Evolutionary conservation across 2,888 invertebrate species (phyloP), one percentile per base, ranked within the genome.

Genomic region (Stomorhina lunata): DNA sequence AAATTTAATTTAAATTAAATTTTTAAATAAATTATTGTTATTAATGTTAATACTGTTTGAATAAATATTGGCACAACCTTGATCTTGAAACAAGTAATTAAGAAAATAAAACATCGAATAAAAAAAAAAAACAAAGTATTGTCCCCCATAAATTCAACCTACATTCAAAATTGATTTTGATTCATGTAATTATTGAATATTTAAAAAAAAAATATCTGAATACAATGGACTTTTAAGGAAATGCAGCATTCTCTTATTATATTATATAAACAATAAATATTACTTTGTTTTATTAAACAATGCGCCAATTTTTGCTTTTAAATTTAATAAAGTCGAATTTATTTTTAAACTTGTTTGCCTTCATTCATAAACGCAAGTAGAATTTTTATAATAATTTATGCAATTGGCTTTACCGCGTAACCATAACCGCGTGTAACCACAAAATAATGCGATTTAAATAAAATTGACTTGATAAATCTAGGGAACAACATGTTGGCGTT

Each of bases 71-170:
- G 6, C 66, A 77, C 69, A 43, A 66, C 78, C 76, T 82, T 82
- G 81, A 84, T 81, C 79, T 84, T 84, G 76, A 80, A 69, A 66
- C 48, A 20, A 9, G 22, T 20, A 40, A 59, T 68, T 45, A 27
- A 2, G 45, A 32, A 20, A 43, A 34, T n/a, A 34, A 48, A 53
- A 9, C 10, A n/a, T n/a, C n/a, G n/a, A n/a, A n/a, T n/a, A 22
- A 29, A 53, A 50, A 48, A 25, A 5, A 34, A 20, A 32, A 71
- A 71, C 43, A 63, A 63, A 63, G 55, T 27, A 15, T 17, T 77
- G 53, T 45, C 45, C 10, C 29, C 68, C 66, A 61, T 77, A 72
- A 61, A 50, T 55, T 66, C 77, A 81, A 63, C 81, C 81, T 59
- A 77, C 81, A 81, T 77, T 55, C 25, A 25, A 53, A 66, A 53